A percentile compares a stretch with the other conserved stretches of the same genome.
phyloP scores from a whole-genome alignment of 2,113 vertebrate species.

The Tragelaphus buxtoni region DNA sequence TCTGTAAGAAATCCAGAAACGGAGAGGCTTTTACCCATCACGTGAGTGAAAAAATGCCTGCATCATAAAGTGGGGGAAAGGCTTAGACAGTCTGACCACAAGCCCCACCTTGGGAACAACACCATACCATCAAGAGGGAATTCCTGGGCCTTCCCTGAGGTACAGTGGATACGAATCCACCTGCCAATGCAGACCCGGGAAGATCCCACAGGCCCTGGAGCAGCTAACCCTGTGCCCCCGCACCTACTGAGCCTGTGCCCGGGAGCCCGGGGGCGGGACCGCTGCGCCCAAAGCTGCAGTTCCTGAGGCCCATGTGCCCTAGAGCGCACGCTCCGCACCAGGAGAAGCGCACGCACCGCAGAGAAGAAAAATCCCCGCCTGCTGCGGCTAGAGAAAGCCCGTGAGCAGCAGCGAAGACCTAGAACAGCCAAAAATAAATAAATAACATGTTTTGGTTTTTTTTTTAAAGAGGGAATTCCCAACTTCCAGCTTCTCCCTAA shows the following conservation, averaged over 20 bases:
- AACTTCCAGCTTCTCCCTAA: background rate
- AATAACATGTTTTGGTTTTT: too few species aligned
- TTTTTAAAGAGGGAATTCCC: background rate
- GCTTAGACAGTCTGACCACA: background rate
- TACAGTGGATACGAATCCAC: background rate
- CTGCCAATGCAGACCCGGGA: background rate
- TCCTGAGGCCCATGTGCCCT: background rate
- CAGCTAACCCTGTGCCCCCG: background rate
- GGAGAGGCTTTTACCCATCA: background rate
- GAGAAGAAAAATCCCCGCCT: background rate
- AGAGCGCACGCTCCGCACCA: rapidly evolving
- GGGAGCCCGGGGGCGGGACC: background rate
- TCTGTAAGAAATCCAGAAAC: background rate
- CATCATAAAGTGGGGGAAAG: background rate
- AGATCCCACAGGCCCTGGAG: background rate
- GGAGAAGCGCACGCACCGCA: background rate
- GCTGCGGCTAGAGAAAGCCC: background rate
- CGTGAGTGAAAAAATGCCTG: background rate
- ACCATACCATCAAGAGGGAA: background rate
- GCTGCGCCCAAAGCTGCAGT: background rate
- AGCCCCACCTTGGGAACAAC: too few species aligned
- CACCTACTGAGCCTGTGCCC: background rate
- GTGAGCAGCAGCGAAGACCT: background rate
- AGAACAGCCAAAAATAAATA: background rate
- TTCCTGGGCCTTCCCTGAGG: background rate